A percentile compares a stretch with the other conserved stretches of the same genome.
Evolutionary conservation across 2,888 invertebrate genomes (phyloP).

Genomic region (Cryptus armator): DNA sequence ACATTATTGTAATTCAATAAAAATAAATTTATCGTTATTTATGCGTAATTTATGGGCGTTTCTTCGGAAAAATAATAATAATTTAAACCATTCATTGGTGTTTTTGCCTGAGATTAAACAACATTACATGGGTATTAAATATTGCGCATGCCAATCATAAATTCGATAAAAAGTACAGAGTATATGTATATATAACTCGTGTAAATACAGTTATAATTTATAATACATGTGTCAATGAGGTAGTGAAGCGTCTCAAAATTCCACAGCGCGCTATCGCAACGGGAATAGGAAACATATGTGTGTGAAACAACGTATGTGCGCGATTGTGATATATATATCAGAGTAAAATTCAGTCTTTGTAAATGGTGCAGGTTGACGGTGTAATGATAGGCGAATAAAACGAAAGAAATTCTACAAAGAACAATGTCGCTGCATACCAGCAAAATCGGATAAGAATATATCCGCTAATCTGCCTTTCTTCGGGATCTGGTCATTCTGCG

Average conservation of each 20-base stretch:
- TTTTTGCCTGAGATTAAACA: conserved; percentile 1
- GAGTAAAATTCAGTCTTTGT: conserved; percentile 10
- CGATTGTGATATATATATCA: conserved; percentile 44
- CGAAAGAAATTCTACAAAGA: conserved; percentile 63
- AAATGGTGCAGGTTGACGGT: not conserved
- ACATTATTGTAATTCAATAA: not conserved
- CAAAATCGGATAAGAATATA: conserved; percentile 94
- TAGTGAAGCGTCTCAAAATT: not conserved
- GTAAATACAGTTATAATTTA: not conserved
- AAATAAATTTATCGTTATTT: not conserved
- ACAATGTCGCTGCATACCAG: conserved; percentile 86
- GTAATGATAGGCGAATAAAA: conserved; percentile 47
- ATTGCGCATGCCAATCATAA: conserved; percentile 38
- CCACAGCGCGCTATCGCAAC: not conserved
- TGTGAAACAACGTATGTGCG: not conserved
- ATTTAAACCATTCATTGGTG: conserved; percentile 9
- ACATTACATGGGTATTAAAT: conserved; percentile 24
- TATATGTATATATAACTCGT: not conserved
- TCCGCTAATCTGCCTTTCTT: conserved; percentile 95
- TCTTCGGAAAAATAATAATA: not conserved
- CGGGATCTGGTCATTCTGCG: conserved; percentile 90
- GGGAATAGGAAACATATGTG: not conserved
- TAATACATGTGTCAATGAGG: not conserved
- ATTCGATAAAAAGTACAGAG: not conserved
- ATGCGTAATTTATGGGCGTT: not conserved